Evolutionary conservation across 2,113 vertebrate species (phyloP), one percentile per base, ranked within the genome.

Genomic region (Eudyptes chrysolophus): DNA sequence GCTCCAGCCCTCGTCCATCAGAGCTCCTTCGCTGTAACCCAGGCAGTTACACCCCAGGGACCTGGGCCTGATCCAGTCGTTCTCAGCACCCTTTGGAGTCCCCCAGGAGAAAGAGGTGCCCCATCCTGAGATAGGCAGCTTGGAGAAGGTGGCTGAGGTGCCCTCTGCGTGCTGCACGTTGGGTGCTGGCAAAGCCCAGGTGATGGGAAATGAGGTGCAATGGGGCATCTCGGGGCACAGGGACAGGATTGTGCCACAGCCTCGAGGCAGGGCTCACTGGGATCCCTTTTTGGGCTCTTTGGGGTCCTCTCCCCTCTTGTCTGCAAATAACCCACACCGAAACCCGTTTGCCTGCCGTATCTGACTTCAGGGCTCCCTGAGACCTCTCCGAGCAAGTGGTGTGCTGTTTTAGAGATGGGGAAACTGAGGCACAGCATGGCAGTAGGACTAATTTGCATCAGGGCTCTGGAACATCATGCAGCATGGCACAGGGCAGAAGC

Each of bases 341-440:
- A 82, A 15, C 36, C 42, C 6, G 0, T 49, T 32, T 17, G 3
- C 6, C 21, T 34, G 2, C 8, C 0, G 0, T 7, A 4, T 25
- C n/a, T 32, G 38, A 13, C 27, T 48, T 15, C 76, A 40, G 66
- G 9, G 18, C 46, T 49, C 25, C n/a, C 55, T 2, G 11, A 68
- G 71, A 36, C 36, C 12, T 30, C 65, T 30, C 29, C 0, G 1
- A 68, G 42, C 55, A 15, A 38, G 26, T 2, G 0, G 0, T 3
- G 10, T 8, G 48, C 14, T 29, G 32, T 0, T 60, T 76, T 38
- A 30, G 58, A 51, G 29, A 5, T 19, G 30, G 61, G 66, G 54
- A 89, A 94, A 92, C 71, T 58, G 85, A 92, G 95, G 89, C 85
- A 75, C 44, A 2, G 20, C 8, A 0, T 4, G 10, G 8, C 27